These are phyloP conservation scores for Acholoe squamosa DNA, from an alignment of 2,888 invertebrate genomes.

Conservation along the genomic window DNA sequence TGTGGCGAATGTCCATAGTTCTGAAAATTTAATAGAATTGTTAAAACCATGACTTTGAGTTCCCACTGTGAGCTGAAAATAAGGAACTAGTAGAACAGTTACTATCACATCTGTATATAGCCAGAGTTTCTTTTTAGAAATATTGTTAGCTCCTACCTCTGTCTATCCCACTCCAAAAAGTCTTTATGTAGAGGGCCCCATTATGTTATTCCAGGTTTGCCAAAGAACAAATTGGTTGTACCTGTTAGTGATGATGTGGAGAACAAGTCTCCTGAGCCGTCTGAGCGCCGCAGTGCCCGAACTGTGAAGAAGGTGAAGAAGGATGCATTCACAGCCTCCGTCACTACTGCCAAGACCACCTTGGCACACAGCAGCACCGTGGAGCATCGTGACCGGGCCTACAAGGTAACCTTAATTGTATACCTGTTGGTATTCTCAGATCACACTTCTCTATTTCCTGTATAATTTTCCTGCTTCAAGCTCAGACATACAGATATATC, in stretches of 20 bases:
- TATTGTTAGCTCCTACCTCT: too few relatives aligned
- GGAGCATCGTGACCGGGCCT: constrained; percentile 78
- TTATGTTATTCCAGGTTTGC: constrained; percentile 72
- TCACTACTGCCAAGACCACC: constrained; percentile 80
- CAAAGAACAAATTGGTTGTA: constrained; percentile 75
- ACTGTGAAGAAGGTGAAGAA: constrained; percentile 43
- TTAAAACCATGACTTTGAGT: too few relatives aligned
- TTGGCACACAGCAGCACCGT: constrained; percentile 78
- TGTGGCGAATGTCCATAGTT: too few relatives aligned
- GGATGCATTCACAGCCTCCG: constrained; percentile 73
- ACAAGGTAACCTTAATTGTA: too few relatives aligned
- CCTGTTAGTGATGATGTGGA: neutral
- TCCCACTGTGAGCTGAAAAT: too few relatives aligned
- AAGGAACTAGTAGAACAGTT: too few relatives aligned
- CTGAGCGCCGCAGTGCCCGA: neutral
- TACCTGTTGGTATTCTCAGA: neutral
- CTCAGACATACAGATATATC: neutral
- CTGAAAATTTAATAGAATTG: too few relatives aligned
- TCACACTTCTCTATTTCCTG: neutral
- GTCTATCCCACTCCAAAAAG: too few relatives aligned
- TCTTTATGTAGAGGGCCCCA: neutral
- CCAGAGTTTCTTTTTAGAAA: too few relatives aligned
- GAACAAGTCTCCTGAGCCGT: constrained; percentile 28
- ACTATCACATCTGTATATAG: too few relatives aligned
- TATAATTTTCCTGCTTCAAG: neutral